Evolutionary conservation across 2,888 invertebrate species (phyloP), one percentile per base, ranked within the genome.

Genomic region (Scaptomyza parva): DNA sequence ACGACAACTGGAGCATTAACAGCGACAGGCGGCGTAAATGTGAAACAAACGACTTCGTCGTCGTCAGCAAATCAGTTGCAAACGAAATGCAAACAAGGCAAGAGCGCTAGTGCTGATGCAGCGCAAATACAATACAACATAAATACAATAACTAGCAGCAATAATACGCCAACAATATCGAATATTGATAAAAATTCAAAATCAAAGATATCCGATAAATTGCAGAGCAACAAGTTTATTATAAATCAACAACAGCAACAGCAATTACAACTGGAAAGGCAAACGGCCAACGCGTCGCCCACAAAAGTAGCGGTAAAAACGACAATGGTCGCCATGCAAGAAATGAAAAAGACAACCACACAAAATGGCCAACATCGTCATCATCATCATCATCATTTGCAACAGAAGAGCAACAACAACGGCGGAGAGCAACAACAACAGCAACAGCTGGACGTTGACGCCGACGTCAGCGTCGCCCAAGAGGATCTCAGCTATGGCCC

Each of bases 401-500:
- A 68, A 4, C 63, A 18, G 12, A 48, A 48, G 35, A 35, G 48
- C 48, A n/a, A n/a, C n/a, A n/a, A n/a, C n/a, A n/a, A n/a, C n/a
- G 48, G 20, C 40, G 40, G 12, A 5, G 40, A 43, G 11, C 59
- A 55, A 1, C 58, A 51, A 3, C 50, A 48, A 6, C 47, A 50
- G 14, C 48, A 33, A 41, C 45, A 45, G 47, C 28, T 61, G 48
- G 54, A 70, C 58, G 52, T 45, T 18, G 78, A 50, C 12, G 20
- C 22, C 30, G 62, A 48, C 40, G 55, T 60, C 3, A 63, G 53
- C 37, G 64, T 55, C 43, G 40, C 37, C 12, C 59, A 65, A 24
- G 97, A 97, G 91, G 97, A 97, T 90, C 92, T 97, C 61, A 95
- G 96, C 89, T 97, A 97, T 92, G 97, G 97, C 0, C 97, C 97